Conservation (phyloP, 2,797 vertebrate species). For the Lagodon rhomboides region DNA sequence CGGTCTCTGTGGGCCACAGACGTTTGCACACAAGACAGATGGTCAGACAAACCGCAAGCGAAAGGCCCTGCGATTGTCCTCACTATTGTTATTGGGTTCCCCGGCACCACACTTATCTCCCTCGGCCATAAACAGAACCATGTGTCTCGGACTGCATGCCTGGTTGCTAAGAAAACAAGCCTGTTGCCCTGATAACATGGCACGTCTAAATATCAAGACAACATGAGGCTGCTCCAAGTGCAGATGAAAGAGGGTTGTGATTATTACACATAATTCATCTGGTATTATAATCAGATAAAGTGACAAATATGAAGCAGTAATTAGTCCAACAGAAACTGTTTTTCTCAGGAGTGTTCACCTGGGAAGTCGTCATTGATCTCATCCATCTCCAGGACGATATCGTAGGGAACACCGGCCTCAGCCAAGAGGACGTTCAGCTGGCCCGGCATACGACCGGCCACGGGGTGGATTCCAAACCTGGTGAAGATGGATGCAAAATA, state of each 20-base stretch:
- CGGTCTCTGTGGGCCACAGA: constrained; percentile 79
- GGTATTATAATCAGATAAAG: constrained; percentile 27
- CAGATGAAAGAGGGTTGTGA: constrained; percentile 46
- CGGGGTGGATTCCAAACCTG: constrained; percentile 90
- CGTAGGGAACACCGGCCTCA: constrained; percentile 88
- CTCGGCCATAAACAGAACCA: constrained; percentile 78
- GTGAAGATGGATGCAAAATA: constrained; percentile 8
- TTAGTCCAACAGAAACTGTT: not conserved
- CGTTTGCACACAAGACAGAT: constrained; percentile 24
- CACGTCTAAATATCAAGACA: constrained; percentile 68
- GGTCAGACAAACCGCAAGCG: constrained; percentile 1
- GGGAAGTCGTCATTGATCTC: constrained; percentile 90
- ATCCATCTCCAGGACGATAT: constrained; percentile 90
- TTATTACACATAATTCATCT: constrained; percentile 45
- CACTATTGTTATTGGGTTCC: constrained; percentile 37
- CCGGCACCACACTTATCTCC: constrained; percentile 60
- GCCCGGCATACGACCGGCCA: constrained; percentile 89
- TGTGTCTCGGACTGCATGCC: constrained; percentile 64
- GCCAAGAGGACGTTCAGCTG: constrained; percentile 89
- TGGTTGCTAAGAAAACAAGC: constrained; percentile 76
- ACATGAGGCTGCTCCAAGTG: constrained; percentile 55
- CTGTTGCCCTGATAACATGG: constrained; percentile 70
- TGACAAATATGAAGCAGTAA: constrained; percentile 13
- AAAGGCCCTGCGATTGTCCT: constrained; percentile 15
- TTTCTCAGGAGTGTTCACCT: constrained; percentile 69